Evolutionary conservation across 2,113 vertebrate species (phyloP).

Genomic region (Leiothrix lutea): DNA sequence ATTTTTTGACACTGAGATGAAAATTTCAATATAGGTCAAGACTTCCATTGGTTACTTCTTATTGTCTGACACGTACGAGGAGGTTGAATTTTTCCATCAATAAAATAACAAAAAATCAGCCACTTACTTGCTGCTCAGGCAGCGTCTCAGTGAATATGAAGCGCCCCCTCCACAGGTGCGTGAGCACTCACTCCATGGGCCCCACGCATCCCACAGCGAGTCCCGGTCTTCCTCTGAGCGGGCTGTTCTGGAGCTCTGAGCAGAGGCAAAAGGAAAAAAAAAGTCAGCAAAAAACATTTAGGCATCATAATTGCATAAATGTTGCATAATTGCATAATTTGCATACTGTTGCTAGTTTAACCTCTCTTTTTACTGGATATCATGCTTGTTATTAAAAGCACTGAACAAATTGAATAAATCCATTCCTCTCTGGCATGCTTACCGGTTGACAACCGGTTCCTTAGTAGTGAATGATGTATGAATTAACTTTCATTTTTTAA

Average conservation of each 20-base stretch:
- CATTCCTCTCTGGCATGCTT: neutral
- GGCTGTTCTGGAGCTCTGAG: slow-evolving; percentile 88
- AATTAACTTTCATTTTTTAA: neutral
- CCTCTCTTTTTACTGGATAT: neutral
- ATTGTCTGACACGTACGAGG: neutral
- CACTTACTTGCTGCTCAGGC: slow-evolving; percentile 91
- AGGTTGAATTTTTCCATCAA: neutral
- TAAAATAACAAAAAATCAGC: neutral
- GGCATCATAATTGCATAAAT: neutral
- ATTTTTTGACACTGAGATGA: neutral
- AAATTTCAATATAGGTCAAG: neutral
- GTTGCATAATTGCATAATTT: too few relatives aligned
- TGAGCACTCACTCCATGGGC: slow-evolving; percentile 94
- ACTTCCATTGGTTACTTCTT: neutral
- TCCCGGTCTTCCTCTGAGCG: slow-evolving; percentile 92
- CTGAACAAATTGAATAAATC: neutral
- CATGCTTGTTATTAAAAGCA: neutral
- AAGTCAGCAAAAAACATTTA: neutral
- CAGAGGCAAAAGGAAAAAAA: neutral
- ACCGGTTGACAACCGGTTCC: neutral
- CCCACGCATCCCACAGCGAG: slow-evolving; percentile 94
- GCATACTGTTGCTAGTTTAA: neutral
- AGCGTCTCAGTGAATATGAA: slow-evolving; percentile 91
- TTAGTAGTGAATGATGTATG: neutral
- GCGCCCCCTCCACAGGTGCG: slow-evolving; percentile 94